A percentile compares a stretch with the other conserved stretches of the same genome.
These are phyloP conservation scores for Corapipo altera DNA, from an alignment of 2,113 vertebrate species.

Conservation along the genomic window DNA sequence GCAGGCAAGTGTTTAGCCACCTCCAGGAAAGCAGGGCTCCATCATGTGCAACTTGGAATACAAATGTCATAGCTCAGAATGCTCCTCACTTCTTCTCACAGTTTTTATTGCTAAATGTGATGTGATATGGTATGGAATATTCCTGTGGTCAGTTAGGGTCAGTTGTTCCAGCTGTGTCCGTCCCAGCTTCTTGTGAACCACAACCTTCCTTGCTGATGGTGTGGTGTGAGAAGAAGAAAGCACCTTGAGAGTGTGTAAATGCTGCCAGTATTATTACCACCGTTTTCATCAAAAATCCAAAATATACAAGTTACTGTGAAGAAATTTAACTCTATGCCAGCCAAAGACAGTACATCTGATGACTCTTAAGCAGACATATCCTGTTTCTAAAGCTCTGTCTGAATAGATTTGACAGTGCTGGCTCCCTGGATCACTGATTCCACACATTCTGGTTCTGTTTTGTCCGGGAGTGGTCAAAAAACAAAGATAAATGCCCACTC, in stretches of 20 bases:
- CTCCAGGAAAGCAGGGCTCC: neutral
- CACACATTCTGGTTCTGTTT: conserved; percentile 88
- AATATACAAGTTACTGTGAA: neutral
- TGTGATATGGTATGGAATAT: neutral
- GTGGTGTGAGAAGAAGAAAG: neutral
- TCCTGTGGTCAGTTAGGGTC: neutral
- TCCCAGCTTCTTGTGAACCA: neutral
- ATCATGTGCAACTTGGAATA: neutral
- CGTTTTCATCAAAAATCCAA: neutral
- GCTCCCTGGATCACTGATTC: conserved; percentile 79
- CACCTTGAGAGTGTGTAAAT: neutral
- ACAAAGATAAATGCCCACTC: conserved; percentile 83
- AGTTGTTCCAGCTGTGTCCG: neutral
- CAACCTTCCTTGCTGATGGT: rapidly evolving
- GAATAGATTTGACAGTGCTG: conserved; percentile 82
- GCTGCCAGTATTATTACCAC: neutral
- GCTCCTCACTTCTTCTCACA: no score
- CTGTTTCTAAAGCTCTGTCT: conserved; percentile 87
- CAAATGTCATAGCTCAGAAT: neutral
- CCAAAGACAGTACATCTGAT: neutral
- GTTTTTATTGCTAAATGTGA: neutral
- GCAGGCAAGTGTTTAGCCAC: neutral
- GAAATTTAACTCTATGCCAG: neutral
- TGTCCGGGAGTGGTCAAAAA: conserved; percentile 84
- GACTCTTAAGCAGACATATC: conserved; percentile 42